Base-by-base conservation (phyloP, 2,888 invertebrate species). In the Melipona beecheii region DNA sequence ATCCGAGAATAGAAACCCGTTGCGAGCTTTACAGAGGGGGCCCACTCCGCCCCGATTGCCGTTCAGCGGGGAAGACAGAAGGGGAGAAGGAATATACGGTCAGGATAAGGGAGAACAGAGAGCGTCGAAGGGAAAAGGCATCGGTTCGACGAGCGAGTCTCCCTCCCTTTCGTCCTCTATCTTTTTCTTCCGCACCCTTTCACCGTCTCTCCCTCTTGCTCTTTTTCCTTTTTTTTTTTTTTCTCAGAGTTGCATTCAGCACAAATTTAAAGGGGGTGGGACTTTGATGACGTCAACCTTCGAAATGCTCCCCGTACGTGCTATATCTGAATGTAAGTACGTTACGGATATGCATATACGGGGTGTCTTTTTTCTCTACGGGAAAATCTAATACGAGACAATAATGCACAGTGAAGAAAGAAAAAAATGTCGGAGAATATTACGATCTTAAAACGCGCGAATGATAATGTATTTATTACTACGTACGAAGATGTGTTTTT, bases 31-130 rank as follows among this genome's bases (percentile, higher is more conserved):
- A 79, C 79, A 80, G 75, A 81, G 83, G 88, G 86, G 79, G 71
- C 62, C 56, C 74, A 75, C 62, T 81, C 84, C 72, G 78, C 84
- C 68, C 81, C 82, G 80, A 79, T 79, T 75, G 86, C 75, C 74
- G 84, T 84, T 71, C 69, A 58, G 71, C 78, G 81, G 95, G 95
- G 79, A 95, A 95, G 92, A 94, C 94, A 64, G 95, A 84, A 95
- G 95, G 95, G 75, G 94, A 95, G 91, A 93, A 93, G 83, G 75
- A 84, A 75, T 83, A 78, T 73, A 73, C 73, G 62, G 65, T 54
- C 70, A 68, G 81, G 50, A 65, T 69, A 75, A 83, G 86, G 83
- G 86, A 79, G 80, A 86, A 79, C 79, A 73, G 62, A 86, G 66
- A 84, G 24, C 62, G 72, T 94, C 79, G 78, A 75, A 87, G 87